Conservation (phyloP, 2,888 invertebrate genomes). For the Noctua fimbriata region DNA sequence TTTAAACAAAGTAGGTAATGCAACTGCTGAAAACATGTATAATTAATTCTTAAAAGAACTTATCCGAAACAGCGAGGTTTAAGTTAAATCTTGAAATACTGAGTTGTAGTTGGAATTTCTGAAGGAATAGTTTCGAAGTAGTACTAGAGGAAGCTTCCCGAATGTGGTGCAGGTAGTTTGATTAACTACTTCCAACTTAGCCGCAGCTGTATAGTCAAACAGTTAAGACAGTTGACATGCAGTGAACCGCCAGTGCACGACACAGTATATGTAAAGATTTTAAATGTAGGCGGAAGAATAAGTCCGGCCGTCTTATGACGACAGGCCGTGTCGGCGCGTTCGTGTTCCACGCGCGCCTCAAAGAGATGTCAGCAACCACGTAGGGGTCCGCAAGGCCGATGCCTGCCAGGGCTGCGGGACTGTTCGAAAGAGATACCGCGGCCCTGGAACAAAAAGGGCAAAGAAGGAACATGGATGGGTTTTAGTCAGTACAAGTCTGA, state of each 20-base stretch:
- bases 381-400: no score
- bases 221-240: slow-evolving; percentile 8
- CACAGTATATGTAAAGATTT: background rate
- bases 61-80: background rate
- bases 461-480: no score
- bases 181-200: background rate
- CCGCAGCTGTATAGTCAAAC: background rate
- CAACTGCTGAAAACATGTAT: background rate
- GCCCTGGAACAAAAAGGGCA: no score
- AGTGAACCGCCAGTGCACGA: background rate
- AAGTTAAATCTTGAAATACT: background rate
- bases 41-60: background rate
- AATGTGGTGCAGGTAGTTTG: background rate
- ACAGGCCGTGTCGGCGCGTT: no score
- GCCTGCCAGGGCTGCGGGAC: no score
- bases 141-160: background rate
- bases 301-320: no score
- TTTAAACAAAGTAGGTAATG: background rate
- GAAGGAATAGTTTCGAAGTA: background rate
- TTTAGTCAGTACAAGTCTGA: no score
- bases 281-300: background rate
- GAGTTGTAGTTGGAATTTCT: background rate
- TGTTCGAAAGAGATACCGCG: no score
- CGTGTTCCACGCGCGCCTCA: no score
- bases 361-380: no score